phyloP scores from a whole-genome alignment of 2,113 vertebrate genomes.

The Butastur rufipennis region DNA sequence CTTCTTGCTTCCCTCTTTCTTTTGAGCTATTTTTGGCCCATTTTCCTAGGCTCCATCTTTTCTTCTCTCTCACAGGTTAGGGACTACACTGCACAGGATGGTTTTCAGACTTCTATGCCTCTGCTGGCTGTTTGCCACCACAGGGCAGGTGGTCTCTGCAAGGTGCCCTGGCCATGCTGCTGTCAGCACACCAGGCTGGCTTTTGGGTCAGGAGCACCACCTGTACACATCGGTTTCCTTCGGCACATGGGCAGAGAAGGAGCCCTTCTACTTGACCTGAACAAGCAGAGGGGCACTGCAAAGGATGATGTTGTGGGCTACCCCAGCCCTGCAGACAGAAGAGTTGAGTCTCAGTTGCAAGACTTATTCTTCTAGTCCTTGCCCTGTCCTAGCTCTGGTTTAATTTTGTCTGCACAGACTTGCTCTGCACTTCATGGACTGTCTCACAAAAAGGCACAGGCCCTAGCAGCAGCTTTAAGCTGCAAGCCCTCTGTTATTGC shows the following conservation, averaged over 20 bases:
- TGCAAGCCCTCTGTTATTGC: neutral
- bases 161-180: neutral
- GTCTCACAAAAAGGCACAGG: neutral
- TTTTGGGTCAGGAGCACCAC: neutral
- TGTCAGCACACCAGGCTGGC: neutral
- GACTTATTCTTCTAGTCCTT: neutral
- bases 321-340: neutral
- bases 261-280: neutral
- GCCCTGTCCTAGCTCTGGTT: neutral
- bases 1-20: neutral
- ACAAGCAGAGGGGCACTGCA: fast-evolving
- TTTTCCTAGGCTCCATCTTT: neutral
- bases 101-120: neutral
- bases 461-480: neutral
- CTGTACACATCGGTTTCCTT: neutral
- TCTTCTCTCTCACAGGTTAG: neutral
- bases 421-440: neutral
- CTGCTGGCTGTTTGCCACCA: fast-evolving
- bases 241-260: fast-evolving
- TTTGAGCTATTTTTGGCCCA: neutral
- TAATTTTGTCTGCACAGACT: neutral
- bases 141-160: neutral
- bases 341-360: neutral
- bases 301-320: neutral
- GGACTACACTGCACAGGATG: neutral